Percentiles rank a stretch among this genome's conserved stretches.
Evolutionary conservation across 2,888 invertebrate species (phyloP).

Genomic region (Julus scandinavius): DNA sequence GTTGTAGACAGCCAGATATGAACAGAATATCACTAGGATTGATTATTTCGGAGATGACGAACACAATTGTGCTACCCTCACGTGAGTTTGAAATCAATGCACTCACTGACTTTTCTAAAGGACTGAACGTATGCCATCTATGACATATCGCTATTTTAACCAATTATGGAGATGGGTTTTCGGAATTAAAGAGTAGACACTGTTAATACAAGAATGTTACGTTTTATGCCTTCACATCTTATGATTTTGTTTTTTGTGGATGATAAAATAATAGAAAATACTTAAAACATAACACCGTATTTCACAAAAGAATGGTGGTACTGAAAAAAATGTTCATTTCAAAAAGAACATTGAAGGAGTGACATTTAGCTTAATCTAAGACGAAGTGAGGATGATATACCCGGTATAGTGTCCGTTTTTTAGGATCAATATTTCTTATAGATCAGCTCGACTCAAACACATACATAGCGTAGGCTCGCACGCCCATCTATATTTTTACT

Average conservation of each 20-base stretch:
- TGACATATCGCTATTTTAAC: no score
- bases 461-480: not conserved
- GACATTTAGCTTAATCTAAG: slow-evolving; percentile 35
- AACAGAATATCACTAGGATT: not conserved
- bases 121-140: no score
- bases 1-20: not conserved
- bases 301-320: not conserved
- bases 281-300: not conserved
- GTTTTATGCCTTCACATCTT: not conserved
- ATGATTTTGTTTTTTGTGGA: not conserved
- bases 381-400: not conserved
- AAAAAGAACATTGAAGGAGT: slow-evolving; percentile 3
- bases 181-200: no score
- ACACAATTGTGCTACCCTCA: not conserved
- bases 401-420: not conserved
- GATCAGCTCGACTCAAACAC: not conserved
- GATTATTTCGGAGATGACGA: not conserved
- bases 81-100: not conserved
- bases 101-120: not conserved
- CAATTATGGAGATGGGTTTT: no score
- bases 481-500: not conserved
- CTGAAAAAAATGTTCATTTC: not conserved
- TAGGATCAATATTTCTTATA: slow-evolving; percentile 25
- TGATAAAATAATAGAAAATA: not conserved
- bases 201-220: no score